Evolutionary conservation across 2,888 invertebrate species (phyloP), one percentile per base, ranked within the genome.

Genomic region (Hirtodrosophila confusa): DNA sequence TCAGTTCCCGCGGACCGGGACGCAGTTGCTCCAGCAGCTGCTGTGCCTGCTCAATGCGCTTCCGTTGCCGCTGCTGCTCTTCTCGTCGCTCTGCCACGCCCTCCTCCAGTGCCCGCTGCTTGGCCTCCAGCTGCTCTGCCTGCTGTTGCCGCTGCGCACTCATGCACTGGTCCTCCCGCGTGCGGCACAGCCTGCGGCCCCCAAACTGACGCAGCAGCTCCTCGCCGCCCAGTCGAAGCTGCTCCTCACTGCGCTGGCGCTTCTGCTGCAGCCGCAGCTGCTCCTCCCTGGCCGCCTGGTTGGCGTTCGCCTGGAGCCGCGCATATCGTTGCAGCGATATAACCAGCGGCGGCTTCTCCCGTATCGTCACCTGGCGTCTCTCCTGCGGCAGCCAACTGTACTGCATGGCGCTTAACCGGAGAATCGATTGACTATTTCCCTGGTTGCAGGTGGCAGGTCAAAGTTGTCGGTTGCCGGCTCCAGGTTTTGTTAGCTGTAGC

Each of bases 31-130:
- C 88, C 10, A 91, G 66, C 10, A 91, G 62, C 45, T 88, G 73
- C 36, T 91, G 80, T 0, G 90, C 91, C 29, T 89, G 87, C 0
- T 82, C 83, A 4, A 91, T 89, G 49, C 89, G 89, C 10, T 88
- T 80, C 1, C 58, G 69, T 0, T 90, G 88, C 2, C 61, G 57
- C 0, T 65, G 70, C 36, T 88, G 88, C 33, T 90, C 89, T 6
- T 89, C 91, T 8, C 86, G 76, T 40, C 93, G 92, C 35, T 90
- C 89, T 3, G 92, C 91, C 0, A 71, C 53, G 33, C 79, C 80
- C 7, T 86, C 79, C 41, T 64, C 67, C 11, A 57, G 56, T 3
- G 44, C 57, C 0, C 39, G 61, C 5, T 50, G 39, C 6, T 63
- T 65, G 10, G 43, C 49, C 54, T 55, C 36, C 36, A 58, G 55